A percentile compares a stretch with the other conserved stretches of the same genome.
phyloP scores from a whole-genome alignment of 2,888 invertebrate genomes.

The Biston stratarius region DNA sequence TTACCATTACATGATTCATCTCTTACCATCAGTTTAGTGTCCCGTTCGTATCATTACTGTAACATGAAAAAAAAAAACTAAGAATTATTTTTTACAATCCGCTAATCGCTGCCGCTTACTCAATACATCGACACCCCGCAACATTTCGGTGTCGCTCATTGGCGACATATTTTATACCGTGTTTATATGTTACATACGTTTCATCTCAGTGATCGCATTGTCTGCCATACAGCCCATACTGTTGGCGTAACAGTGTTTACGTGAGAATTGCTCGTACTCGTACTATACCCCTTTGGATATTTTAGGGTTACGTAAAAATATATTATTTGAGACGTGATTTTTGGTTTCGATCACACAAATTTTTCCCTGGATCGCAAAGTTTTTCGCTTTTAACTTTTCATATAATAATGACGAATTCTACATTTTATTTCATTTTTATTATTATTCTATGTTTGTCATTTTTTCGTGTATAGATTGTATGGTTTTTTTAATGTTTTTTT shows the following conservation, averaged over 20 bases:
- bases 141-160: constrained; percentile 65
- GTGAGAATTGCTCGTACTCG: constrained; percentile 14
- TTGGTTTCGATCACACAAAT: background rate
- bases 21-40: no score
- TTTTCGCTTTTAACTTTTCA: no score
- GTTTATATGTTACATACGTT: constrained; percentile 54
- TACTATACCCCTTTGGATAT: constrained; percentile 9
- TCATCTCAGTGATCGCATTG: constrained; percentile 26
- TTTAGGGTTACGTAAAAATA: background rate
- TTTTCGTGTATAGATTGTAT: no score
- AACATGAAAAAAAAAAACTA: background rate
- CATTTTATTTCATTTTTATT: no score
- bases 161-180: constrained; percentile 73
- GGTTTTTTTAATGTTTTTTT: no score
- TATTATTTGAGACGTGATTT: background rate
- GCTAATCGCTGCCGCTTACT: constrained; percentile 41
- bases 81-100: background rate
- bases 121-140: constrained; percentile 41
- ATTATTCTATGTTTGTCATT: no score
- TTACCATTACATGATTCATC: no score
- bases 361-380: background rate
- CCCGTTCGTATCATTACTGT: background rate
- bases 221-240: constrained; percentile 22
- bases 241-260: constrained; percentile 26
- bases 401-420: no score